These are phyloP conservation scores for Vanessa cardui DNA, from an alignment of 2,888 invertebrate species.

Conservation along the genomic window DNA sequence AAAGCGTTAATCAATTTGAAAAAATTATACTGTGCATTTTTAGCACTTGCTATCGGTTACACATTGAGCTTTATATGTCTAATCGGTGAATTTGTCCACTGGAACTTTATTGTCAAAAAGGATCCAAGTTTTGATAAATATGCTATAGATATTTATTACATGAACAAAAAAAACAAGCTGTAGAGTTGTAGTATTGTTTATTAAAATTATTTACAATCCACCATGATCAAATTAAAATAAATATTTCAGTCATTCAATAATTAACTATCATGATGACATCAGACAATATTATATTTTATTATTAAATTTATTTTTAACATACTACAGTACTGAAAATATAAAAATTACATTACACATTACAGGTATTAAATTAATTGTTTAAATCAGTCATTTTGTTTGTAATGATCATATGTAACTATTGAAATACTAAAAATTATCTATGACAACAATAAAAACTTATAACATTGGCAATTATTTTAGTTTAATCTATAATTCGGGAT, in stretches of 20 bases:
- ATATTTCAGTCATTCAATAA: constrained; percentile 49
- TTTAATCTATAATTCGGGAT: background rate
- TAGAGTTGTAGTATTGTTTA: constrained; percentile 36
- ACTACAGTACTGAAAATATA: no score
- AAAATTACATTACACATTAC: no score
- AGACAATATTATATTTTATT: background rate
- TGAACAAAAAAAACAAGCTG: constrained; percentile 59
- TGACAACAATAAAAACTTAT: background rate
- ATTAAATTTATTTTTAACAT: background rate
- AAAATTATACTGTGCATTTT: constrained; percentile 90
- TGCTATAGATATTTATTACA: constrained; percentile 81
- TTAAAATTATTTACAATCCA: constrained; percentile 39
- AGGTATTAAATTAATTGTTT: no score
- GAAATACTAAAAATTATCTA: background rate
- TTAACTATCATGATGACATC: background rate
- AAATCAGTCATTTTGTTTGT: background rate
- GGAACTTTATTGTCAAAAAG: constrained; percentile 84
- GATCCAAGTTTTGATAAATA: constrained; percentile 89
- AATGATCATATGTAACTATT: background rate
- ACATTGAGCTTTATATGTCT: constrained; percentile 82
- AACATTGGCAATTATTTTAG: background rate
- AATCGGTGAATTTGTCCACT: constrained; percentile 85
- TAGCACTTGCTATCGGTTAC: constrained; percentile 88
- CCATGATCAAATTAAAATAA: constrained; percentile 46
- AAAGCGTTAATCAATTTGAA: constrained; percentile 90